Evolutionary conservation across 2,113 vertebrate genomes (phyloP), one percentile per base, ranked within the genome.

Genomic region (Ochotona princeps): DNA sequence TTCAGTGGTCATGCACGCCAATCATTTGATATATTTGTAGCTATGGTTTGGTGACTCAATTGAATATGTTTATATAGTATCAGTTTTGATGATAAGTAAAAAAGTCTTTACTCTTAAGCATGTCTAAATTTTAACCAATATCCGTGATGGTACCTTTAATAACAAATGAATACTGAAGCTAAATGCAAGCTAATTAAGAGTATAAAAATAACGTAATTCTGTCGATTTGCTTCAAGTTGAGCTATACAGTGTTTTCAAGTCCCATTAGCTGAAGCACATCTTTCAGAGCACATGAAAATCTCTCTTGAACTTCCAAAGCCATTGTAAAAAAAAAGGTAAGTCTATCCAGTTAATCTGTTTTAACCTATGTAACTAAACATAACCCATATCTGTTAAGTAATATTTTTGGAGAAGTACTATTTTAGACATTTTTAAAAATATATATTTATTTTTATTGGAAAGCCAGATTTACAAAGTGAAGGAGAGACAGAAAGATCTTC

Each of bases 1-100:
- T 54, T 32, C 26, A 85, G 21, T 74, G n/a, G 21, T 6, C 10
- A 25, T 44, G 26, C 5, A 54, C 5, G n/a, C 28, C 44, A 11
- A 83, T 66, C 28, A 13, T 7, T 35, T 32, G 81, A 88, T 21
- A 76, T 28, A 9, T 61, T 51, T 66, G 1, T 5, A 54, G 30
- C 88, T 76, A 25, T 63, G 51, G 70, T 78, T 61, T 26, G 10
- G 21, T 51, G 63, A n/a, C 30, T 30, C 9, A 30, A 3, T 49
- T 85, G 38, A 90, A 57, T 67, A 67, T 14, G 26, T 81, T 17
- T 91, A 88, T 4, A 25, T 82, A 35, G 51, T 85, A 26, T 82
- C 86, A 69, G 72, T 93, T 93, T 75, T 75, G 66, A 88, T 65
- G 91, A 73, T 35, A 7, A 69, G 25, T 21, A 87, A 70, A 90